phyloP scores from a whole-genome alignment of 1,140 invertebrate genomes.

The Varroa destructor region DNA sequence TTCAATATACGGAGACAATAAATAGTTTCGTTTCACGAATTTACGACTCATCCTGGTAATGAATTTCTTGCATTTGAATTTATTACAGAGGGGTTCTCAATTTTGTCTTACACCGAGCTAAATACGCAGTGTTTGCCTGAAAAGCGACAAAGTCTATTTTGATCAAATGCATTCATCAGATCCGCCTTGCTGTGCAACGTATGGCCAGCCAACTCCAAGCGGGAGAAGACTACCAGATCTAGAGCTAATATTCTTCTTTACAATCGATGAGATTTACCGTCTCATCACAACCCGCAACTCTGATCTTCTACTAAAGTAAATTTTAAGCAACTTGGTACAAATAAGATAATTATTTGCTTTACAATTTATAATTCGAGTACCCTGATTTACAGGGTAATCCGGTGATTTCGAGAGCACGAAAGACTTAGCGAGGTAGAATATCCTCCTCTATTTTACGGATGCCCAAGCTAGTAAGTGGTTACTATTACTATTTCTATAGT shows the following conservation, averaged over 20 bases:
- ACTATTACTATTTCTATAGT: too few relatives aligned
- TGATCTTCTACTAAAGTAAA: conserved; percentile 52
- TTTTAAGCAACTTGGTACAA: neutral
- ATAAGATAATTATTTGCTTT: neutral
- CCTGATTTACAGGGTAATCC: conserved; percentile 37
- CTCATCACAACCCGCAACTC: conserved; percentile 48
- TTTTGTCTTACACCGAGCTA: neutral
- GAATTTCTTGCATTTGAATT: too few relatives aligned
- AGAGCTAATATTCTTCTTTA: conserved; percentile 57
- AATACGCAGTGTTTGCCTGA: conserved; percentile 3
- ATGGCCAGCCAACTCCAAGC: conserved; percentile 2
- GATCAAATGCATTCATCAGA: neutral
- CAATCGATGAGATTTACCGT: conserved; percentile 51
- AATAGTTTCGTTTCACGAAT: too few relatives aligned
- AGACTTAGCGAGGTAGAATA: conserved; percentile 4
- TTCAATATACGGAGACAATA: too few relatives aligned
- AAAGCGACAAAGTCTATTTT: conserved; percentile 15
- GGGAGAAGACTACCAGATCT: conserved; percentile 51
- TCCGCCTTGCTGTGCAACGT: neutral
- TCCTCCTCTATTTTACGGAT: conserved; percentile 37
- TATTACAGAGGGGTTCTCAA: neutral
- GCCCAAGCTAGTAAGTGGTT: conserved; percentile 12
- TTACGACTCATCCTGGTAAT: too few relatives aligned
- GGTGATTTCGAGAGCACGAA: conserved; percentile 37
- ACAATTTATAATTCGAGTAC: neutral